Percentiles rank a stretch among this genome's conserved stretches.
phyloP scores from a whole-genome alignment of 2,888 invertebrate species.

The Oxyscelio sp. region DNA sequence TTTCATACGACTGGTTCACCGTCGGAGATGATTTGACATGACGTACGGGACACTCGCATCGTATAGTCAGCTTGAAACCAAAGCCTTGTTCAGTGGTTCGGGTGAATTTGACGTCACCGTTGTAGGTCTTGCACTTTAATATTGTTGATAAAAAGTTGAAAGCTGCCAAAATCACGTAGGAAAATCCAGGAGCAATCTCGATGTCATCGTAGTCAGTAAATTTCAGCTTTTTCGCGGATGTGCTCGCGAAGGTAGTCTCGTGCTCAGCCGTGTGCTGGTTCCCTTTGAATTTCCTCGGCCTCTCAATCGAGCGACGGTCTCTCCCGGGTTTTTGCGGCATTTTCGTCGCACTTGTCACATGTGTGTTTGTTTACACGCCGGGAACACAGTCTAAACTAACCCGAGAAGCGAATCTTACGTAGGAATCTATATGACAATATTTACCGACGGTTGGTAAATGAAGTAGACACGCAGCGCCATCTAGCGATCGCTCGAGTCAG shows the following conservation, averaged over 20 bases:
- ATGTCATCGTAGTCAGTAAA: slow-evolving; percentile 13
- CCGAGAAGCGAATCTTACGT: slow-evolving; percentile 25
- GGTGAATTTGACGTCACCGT: background rate
- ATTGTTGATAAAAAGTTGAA: background rate
- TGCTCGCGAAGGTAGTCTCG: background rate
- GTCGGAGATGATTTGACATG: too few relatives aligned
- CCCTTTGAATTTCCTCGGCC: slow-evolving; percentile 12
- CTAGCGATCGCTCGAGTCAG: slow-evolving; percentile 9
- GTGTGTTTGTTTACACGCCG: slow-evolving; percentile 5
- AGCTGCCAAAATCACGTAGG: slow-evolving; percentile 15
- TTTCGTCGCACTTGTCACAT: background rate
- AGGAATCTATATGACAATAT: slow-evolving; percentile 24
- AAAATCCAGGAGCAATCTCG: slow-evolving; percentile 2
- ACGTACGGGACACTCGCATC: background rate
- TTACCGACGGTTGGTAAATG: slow-evolving; percentile 26
- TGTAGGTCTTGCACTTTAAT: background rate
- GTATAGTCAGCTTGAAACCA: background rate
- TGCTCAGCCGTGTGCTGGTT: slow-evolving; percentile 16
- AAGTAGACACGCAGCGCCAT: slow-evolving; percentile 13
- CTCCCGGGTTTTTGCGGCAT: background rate
- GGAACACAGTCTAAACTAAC: slow-evolving; percentile 25
- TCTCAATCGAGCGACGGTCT: background rate
- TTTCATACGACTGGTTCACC: background rate
- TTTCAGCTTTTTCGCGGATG: background rate
- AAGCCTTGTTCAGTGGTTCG: background rate